These are phyloP conservation scores for Armadillidium nasatum DNA, from an alignment of 1,140 invertebrate species.

Conservation along the genomic window DNA sequence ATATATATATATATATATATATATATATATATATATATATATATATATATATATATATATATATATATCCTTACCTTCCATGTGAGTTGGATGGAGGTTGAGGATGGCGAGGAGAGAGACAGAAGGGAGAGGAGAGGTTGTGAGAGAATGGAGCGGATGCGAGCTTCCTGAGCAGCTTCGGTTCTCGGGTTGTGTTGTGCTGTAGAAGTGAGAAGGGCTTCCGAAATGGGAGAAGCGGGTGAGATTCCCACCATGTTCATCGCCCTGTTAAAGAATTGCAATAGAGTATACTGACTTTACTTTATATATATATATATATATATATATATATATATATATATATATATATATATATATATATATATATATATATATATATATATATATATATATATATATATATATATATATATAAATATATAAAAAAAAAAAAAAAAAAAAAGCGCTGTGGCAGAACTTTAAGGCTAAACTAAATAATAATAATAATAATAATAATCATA, in stretches of 20 bases:
- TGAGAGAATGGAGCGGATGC: constrained; percentile 19
- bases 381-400: too few species aligned
- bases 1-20: too few species aligned
- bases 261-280: constrained; percentile 25
- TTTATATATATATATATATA: too few species aligned
- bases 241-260: constrained; percentile 43
- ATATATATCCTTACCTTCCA: constrained; percentile 60
- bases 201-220: constrained; percentile 30
- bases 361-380: too few species aligned
- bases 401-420: too few species aligned
- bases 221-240: constrained; percentile 33
- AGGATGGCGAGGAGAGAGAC: constrained; percentile 59
- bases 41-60: too few species aligned
- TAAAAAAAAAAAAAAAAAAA: too few species aligned
- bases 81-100: constrained; percentile 71
- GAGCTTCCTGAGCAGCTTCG: constrained; percentile 9
- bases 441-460: too few species aligned
- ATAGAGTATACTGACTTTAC: too few species aligned
- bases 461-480: not conserved
- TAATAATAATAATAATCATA: constrained; percentile 8
- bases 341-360: too few species aligned
- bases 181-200: not conserved
- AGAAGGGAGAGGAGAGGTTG: constrained; percentile 27
- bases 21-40: too few species aligned
- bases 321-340: too few species aligned